phyloP scores from a whole-genome alignment of 2,888 invertebrate genomes.

The Yponomeuta sedellus region DNA sequence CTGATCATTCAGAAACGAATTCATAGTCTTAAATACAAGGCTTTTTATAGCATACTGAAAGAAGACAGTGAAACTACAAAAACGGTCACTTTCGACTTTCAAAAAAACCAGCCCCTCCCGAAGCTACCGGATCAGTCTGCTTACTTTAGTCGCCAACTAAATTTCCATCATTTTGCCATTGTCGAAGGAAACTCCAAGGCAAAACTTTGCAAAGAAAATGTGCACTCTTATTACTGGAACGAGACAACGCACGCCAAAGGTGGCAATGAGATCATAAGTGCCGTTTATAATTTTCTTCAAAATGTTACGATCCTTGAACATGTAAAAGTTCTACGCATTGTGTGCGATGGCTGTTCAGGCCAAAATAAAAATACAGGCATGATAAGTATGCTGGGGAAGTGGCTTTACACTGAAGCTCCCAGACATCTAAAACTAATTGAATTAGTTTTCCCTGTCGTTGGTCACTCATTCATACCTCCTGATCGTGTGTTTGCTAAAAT shows the following conservation, averaged over 20 bases:
- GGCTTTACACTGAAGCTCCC: constrained; percentile 19
- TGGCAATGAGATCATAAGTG: constrained; percentile 26
- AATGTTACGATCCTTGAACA: constrained; percentile 22
- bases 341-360: constrained; percentile 18
- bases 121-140: constrained; percentile 32
- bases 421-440: constrained; percentile 15
- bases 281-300: constrained; percentile 20
- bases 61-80: constrained; percentile 7
- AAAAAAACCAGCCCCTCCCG: constrained; percentile 32
- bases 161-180: constrained; percentile 36
- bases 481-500: background rate
- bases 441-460: constrained; percentile 5
- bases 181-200: constrained; percentile 32
- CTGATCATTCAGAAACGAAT: constrained; percentile 17
- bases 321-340: constrained; percentile 16
- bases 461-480: constrained; percentile 2
- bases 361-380: constrained; percentile 18
- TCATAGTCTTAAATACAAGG: constrained; percentile 25
- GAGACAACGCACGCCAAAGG: constrained; percentile 16
- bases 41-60: too few relatives aligned
- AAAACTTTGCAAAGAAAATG: constrained; percentile 24
- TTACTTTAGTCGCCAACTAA: constrained; percentile 30
- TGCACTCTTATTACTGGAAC: constrained; percentile 24
- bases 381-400: constrained; percentile 17
- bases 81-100: constrained; percentile 29